Evolutionary conservation across 2,113 vertebrate species (phyloP).

Genomic region (Gymnarchus niloticus): DNA sequence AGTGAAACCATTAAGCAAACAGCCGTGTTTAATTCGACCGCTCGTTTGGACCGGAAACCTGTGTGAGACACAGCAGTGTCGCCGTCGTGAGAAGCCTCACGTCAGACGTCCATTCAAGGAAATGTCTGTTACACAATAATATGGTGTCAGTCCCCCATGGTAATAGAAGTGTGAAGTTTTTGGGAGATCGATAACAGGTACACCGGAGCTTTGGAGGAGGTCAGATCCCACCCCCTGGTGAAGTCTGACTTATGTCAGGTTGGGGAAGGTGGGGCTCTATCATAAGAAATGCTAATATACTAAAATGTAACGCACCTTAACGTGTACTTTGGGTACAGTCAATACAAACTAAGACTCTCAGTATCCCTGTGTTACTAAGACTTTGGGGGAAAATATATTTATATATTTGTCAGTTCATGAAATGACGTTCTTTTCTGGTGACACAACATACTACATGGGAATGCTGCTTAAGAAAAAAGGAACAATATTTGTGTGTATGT

Average conservation of each 20-base stretch:
- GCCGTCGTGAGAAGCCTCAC: not conserved
- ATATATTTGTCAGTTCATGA: slow-evolving; percentile 48
- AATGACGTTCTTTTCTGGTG: slow-evolving; percentile 28
- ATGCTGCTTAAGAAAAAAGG: slow-evolving; percentile 44
- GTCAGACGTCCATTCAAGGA: not conserved
- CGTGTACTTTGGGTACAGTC: slow-evolving; percentile 51
- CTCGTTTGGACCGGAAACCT: not conserved
- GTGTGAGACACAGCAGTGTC: not conserved
- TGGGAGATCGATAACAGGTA: not conserved
- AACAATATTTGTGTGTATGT: slow-evolving; percentile 24
- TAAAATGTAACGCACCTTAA: slow-evolving; percentile 53
- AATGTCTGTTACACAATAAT: slow-evolving; percentile 6
- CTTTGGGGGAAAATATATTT: slow-evolving; percentile 52
- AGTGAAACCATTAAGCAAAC: slow-evolving; percentile 11
- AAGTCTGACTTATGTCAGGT: too few species aligned
- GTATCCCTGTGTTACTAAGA: slow-evolving; percentile 57
- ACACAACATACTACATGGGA: slow-evolving; percentile 22
- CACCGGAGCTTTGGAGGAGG: not conserved
- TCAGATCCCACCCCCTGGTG: not conserved
- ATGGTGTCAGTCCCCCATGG: not conserved
- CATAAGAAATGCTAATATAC: slow-evolving; percentile 38
- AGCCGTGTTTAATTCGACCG: slow-evolving; percentile 8
- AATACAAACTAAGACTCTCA: slow-evolving; percentile 61
- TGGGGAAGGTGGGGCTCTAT: not conserved
- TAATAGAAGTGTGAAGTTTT: slow-evolving; percentile 2